Base-by-base conservation (phyloP, 2,797 vertebrate genomes). In the Hephaestus fuliginosus region DNA sequence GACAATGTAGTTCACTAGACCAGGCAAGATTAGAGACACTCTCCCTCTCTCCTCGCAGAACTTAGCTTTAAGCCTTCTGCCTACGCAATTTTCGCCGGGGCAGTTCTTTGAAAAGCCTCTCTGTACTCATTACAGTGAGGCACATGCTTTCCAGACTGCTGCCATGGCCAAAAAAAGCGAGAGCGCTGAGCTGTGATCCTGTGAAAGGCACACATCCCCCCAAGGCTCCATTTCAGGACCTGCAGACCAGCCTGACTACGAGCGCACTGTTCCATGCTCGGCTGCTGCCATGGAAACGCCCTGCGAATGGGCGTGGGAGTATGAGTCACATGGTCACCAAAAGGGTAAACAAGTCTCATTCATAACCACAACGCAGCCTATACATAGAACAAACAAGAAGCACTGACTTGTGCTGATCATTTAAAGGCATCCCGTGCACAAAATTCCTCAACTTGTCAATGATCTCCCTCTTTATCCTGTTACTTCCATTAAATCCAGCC, bases 261-360 rank as follows among this genome's bases (percentile, higher is more conserved):
- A 91, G 90, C 68, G 79, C 86, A 88, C 88, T 91, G 89, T 91
- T 91, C 86, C 87, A 80, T 92, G 86, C 86, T 85, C 80, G 10
- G 78, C 90, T 64, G 94, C 93, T 95, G 68, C 94, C 95, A 95
- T 95, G 93, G 94, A 90, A 93, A 96, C 92, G 49, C 85, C 90
- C 86, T 89, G 87, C 85, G 52, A 93, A 94, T 93, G 92, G 93
- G 93, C 66, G 94, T 93, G 91, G 91, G 93, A 90, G 91, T 81
- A 78, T 63, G 87, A 91, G 92, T 95, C 95, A 96, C 94, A 89
- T 95, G 95, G 92, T 88, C 91, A 86, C 60, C 70, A 71, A 91
- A 91, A 91, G 90, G 86, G 93, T 96, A 95, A 96, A 96, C 94
- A 96, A 91, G 92, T 82, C 94, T 94, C 94, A 95, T 96, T 96